Evolutionary conservation across 2,113 vertebrate species (phyloP).

Genomic region (Sclerurus mexicanus): DNA sequence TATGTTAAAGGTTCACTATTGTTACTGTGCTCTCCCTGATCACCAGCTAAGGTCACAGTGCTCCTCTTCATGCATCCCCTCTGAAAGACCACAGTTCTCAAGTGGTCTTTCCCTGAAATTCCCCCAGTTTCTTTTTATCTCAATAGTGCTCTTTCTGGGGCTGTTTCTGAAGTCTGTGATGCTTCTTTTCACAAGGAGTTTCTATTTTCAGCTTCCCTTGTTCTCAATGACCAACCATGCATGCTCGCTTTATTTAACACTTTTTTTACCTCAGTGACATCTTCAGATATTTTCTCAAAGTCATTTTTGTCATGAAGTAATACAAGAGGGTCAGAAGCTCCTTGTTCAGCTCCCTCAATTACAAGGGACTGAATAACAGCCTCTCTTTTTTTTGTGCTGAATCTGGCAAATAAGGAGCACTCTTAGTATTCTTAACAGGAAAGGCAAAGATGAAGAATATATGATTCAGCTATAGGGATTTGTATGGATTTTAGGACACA

Average conservation of each 20-base stretch:
- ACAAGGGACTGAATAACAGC: background rate
- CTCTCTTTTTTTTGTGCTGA: background rate
- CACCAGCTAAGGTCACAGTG: background rate
- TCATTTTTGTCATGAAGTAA: background rate
- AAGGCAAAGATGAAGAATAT: background rate
- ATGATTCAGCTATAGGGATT: background rate
- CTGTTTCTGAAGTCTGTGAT: constrained; percentile 1
- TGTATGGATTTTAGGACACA: background rate
- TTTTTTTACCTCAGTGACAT: background rate
- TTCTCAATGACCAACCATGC: constrained; percentile 42
- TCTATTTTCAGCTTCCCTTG: constrained; percentile 47
- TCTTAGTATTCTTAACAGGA: background rate
- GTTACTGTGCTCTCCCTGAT: background rate
- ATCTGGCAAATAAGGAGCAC: background rate
- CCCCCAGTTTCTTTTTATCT: background rate
- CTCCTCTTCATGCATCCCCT: background rate
- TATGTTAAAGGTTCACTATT: background rate
- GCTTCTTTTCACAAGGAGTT: constrained; percentile 11
- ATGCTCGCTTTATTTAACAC: constrained; percentile 2
- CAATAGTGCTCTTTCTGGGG: background rate
- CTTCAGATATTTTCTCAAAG: constrained; percentile 1
- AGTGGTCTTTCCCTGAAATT: background rate
- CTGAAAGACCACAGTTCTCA: background rate
- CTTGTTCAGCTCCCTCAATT: background rate
- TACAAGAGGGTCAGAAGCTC: background rate